These are phyloP conservation scores for Poecilia picta DNA, from an alignment of 2,797 vertebrate species.

Conservation along the genomic window DNA sequence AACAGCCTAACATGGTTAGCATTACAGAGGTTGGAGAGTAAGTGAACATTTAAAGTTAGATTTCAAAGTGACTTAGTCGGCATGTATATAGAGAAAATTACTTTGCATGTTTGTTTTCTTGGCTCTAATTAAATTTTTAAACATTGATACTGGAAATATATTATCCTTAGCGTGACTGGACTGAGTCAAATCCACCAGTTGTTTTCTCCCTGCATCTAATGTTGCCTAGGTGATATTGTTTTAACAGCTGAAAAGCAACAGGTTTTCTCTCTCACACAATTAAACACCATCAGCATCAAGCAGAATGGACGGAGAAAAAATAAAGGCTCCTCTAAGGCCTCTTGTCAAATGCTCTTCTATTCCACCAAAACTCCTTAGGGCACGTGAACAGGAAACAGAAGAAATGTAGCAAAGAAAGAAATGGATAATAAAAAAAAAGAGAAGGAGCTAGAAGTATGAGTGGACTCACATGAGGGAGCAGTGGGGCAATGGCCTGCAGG, in stretches of 20 bases:
- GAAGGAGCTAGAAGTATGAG: constrained; percentile 19
- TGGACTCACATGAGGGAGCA: constrained; percentile 34
- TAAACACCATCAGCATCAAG: constrained; percentile 17
- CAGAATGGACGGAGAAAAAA: constrained; percentile 41
- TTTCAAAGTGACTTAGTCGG: neutral
- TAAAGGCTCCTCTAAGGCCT: constrained; percentile 25
- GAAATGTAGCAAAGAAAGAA: constrained; percentile 21
- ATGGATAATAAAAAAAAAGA: constrained; percentile 9
- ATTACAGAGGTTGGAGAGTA: neutral
- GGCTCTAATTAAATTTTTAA: neutral
- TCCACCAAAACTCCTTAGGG: constrained; percentile 29
- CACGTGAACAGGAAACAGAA: neutral
- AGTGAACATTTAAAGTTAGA: neutral
- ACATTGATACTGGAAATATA: neutral
- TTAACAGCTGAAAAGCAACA: constrained; percentile 14
- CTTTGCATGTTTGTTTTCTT: neutral
- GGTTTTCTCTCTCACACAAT: constrained; percentile 11
- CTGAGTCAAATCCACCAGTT: neutral
- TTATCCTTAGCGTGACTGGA: neutral
- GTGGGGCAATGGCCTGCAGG: constrained; percentile 39
- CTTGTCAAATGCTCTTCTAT: constrained; percentile 39
- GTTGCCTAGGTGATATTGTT: neutral
- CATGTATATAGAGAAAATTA: neutral
- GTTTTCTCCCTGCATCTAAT: neutral
- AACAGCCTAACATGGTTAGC: neutral